Evolutionary conservation across 92 coral and sea anemone genomes (phyloP), one percentile per base, ranked within the genome.

Genomic region (Umimayanthus chanpuru): DNA sequence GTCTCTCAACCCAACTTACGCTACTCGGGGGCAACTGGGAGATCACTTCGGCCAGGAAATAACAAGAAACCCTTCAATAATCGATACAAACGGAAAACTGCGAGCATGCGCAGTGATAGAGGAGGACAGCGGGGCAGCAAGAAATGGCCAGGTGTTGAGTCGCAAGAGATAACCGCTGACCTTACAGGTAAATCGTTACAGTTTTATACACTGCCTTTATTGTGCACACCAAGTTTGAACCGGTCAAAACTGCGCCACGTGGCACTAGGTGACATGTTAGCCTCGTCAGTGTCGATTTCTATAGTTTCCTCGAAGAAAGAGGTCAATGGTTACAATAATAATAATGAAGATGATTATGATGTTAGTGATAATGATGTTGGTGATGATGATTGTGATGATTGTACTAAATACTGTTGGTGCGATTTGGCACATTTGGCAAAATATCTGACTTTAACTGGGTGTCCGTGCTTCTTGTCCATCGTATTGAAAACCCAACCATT

Each of bases 71-170:
- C 66, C n/a, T 26, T 68, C 15, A 83, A 83, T 28, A 78, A 83
- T 29, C 87, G 87, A 70, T 83, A 83, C 78, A 83, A 72, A 50
- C 77, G 47, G 9, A 70, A 70, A 47, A 14, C 77, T 83, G 23
- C 43, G n/a, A 15, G 87, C 64, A 70, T 72, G 78, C 77, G 77
- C 64, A 18, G 65, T 26, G 40, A 44, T 15, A 68, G 28, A 25
- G 78, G 28, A 25, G 78, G 28, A 41, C 47, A 32, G 16, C n/a
- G 29, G 71, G 26, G n/a, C 25, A 56, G 28, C 32, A 56, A 58
- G 71, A 55, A 80, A 55, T 11, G 20, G 18, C 20, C 39, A 28
- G 84, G 26, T 80, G 47, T 18, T 29, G 6, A 0, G 32, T 30
- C 61, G 21, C 85, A 25, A 64, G 77, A 82, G 16, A 23, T 50